Evolutionary conservation across 2,797 vertebrate species (phyloP).

Genomic region (Paramormyrops hopkinsi): DNA sequence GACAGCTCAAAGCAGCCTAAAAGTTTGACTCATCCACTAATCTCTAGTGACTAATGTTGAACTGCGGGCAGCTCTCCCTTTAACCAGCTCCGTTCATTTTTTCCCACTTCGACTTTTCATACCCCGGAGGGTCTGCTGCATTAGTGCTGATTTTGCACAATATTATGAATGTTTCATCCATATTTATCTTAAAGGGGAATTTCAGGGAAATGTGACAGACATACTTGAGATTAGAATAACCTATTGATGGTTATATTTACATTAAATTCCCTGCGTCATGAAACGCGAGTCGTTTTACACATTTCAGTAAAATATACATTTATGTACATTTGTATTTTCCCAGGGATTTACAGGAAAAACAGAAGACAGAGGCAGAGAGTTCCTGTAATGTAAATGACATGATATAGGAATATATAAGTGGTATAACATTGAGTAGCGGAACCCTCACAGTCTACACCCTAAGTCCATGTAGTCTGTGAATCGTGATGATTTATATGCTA

Average conservation of each 20-base stretch:
- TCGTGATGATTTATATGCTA: neutral
- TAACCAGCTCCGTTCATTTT: neutral
- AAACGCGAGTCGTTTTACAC: neutral
- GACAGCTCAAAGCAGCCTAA: neutral
- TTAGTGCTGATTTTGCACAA: neutral
- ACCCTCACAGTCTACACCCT: neutral
- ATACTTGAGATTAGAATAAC: neutral
- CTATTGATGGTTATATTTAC: neutral
- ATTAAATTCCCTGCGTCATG: neutral
- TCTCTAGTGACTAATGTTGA: conserved; percentile 15
- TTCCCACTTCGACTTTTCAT: neutral
- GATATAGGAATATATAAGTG: neutral
- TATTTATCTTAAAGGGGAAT: neutral
- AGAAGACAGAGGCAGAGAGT: neutral
- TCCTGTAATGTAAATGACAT: neutral
- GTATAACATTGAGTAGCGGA: neutral
- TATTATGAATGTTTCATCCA: neutral
- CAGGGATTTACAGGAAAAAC: neutral
- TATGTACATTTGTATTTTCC: neutral
- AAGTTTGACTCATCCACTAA: conserved; percentile 16
- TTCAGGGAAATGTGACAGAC: neutral
- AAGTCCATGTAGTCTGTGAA: neutral
- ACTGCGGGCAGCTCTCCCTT: neutral
- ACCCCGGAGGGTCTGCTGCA: neutral
- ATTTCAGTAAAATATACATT: neutral